phyloP scores from a whole-genome alignment of 2,888 invertebrate species.

The Hybos culiciformis region DNA sequence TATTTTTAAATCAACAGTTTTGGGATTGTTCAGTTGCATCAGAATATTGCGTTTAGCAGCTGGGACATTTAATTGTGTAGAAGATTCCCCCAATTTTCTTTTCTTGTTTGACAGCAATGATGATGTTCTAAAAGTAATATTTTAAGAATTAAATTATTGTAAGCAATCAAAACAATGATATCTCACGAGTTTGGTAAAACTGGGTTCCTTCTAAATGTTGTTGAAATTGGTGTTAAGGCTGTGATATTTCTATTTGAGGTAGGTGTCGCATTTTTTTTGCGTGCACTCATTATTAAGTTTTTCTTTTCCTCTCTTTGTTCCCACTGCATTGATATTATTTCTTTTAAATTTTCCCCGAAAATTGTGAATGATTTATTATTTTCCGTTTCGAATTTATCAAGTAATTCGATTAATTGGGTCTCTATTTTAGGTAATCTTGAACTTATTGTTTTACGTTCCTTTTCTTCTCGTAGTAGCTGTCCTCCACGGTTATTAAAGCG shows the following conservation, averaged over 20 bases:
- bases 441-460: constrained; percentile 63
- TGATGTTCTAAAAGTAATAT: neutral
- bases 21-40: neutral
- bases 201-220: constrained; percentile 22
- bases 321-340: constrained; percentile 48
- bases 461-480: constrained; percentile 71
- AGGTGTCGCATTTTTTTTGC: constrained; percentile 20
- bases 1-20: constrained; percentile 8
- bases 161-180: neutral
- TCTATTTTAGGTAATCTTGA: constrained; percentile 62
- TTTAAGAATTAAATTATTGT: neutral
- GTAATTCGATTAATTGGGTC: constrained; percentile 44
- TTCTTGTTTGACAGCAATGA: constrained; percentile 17
- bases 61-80: constrained; percentile 14
- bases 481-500: constrained; percentile 81
- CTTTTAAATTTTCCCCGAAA: constrained; percentile 47
- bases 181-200: constrained; percentile 15
- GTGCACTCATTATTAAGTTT: constrained; percentile 36
- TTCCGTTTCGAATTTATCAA: constrained; percentile 38
- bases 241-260: constrained; percentile 9
- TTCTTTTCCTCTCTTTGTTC: constrained; percentile 36
- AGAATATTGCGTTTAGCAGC: constrained; percentile 28
- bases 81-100: constrained; percentile 17
- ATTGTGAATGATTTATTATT: constrained; percentile 45
- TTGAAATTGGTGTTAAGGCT: constrained; percentile 24